Evolutionary conservation across 2,888 invertebrate species (phyloP).

Genomic region (Dasypolia templi): DNA sequence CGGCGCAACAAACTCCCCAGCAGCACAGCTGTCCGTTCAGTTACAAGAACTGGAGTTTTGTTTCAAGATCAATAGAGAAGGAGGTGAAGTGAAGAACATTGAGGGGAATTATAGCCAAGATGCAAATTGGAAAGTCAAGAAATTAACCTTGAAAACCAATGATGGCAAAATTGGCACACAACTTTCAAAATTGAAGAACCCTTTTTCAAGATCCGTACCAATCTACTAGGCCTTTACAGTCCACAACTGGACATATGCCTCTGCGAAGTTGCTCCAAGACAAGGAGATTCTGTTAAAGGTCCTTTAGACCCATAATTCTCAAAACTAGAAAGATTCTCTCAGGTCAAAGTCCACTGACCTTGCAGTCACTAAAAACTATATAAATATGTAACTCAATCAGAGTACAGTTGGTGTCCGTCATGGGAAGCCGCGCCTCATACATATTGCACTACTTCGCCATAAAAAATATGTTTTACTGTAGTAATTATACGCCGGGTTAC

Average conservation of each 20-base stretch:
- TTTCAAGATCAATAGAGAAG: too few species aligned
- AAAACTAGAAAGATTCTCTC: neutral
- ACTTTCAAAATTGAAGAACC: neutral
- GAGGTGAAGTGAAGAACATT: too few species aligned
- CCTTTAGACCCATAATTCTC: neutral
- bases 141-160: neutral
- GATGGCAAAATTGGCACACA: neutral
- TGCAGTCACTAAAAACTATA: slow-evolving; percentile 79
- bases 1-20: too few species aligned
- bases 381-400: slow-evolving; percentile 84
- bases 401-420: slow-evolving; percentile 85
- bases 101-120: too few species aligned
- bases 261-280: neutral
- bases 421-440: slow-evolving; percentile 86
- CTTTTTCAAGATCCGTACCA: neutral
- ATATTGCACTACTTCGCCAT: slow-evolving; percentile 87
- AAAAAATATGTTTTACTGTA: slow-evolving; percentile 74
- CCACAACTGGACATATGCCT: neutral
- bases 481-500: slow-evolving; percentile 63
- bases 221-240: neutral
- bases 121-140: neutral
- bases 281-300: neutral
- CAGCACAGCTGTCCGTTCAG: too few species aligned
- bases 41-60: too few species aligned
- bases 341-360: slow-evolving; percentile 83